These are phyloP conservation scores for Mechanitis mazaeus DNA, from an alignment of 2,888 invertebrate species.

Conservation along the genomic window DNA sequence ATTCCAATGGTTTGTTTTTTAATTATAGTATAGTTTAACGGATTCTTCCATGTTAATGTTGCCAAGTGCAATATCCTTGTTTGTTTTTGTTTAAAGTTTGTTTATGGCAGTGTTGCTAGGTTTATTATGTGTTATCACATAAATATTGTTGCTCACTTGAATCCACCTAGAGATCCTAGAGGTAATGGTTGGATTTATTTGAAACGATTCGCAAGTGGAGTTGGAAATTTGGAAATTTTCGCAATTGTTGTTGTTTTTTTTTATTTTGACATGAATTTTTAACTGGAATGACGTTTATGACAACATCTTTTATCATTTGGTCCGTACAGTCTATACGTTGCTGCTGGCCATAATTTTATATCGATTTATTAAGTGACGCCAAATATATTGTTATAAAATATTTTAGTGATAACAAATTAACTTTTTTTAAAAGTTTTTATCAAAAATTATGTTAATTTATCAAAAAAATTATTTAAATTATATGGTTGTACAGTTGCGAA, in stretches of 20 bases:
- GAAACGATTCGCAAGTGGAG: too few relatives aligned
- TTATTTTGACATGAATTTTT: too few relatives aligned
- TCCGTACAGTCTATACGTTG: too few relatives aligned
- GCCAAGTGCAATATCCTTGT: background rate
- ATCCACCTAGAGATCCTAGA: conserved; percentile 6
- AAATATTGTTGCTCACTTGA: conserved; percentile 16
- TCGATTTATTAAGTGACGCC: conserved; percentile 23
- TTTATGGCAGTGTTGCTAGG: conserved; percentile 2
- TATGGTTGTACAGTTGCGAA: background rate
- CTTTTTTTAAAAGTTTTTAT: background rate
- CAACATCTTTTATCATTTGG: too few relatives aligned
- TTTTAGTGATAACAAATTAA: background rate
- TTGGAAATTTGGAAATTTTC: too few relatives aligned
- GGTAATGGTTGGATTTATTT: too few relatives aligned
- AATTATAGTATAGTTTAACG: too few relatives aligned
- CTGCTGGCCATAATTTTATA: conserved; percentile 30
- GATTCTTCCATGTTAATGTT: too few relatives aligned
- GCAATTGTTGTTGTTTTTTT: too few relatives aligned
- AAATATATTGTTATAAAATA: conserved; percentile 24
- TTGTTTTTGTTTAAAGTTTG: background rate
- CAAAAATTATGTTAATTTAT: background rate
- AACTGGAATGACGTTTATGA: too few relatives aligned
- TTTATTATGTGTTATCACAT: background rate
- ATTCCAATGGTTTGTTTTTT: too few relatives aligned
- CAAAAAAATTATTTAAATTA: too few relatives aligned